Evolutionary conservation across 2,797 vertebrate genomes (phyloP), one percentile per base, ranked within the genome.

Genomic region (Apogon hyalosoma): DNA sequence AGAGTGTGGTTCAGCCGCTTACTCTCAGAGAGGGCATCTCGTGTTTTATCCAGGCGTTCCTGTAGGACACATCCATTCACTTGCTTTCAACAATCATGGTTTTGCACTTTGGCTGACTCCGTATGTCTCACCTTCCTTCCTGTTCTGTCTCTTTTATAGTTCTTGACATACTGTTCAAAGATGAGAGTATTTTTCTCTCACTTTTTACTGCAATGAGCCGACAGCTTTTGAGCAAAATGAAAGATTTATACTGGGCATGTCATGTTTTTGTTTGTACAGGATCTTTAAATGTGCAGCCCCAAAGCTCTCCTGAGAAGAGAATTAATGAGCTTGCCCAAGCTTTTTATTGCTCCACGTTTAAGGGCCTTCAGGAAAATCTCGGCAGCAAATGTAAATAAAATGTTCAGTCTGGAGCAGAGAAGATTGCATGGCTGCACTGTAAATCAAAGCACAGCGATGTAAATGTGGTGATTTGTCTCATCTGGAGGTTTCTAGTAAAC

Each of bases 21-120:
- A 68, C 87, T 91, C 33, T 94, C 92, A 11, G 90, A 90, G 42
- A 96, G 89, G 16, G 84, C 67, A 36, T 90, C 90, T 24, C 68
- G 78, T 16, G 88, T 83, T n/a, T 90, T 77, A 71, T 94, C 94
- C 78, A 95, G 65, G 16, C 75, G 90, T 59, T 94, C 94, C 96
- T 96, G 73, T 18, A 3, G 59, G 47, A 21, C 24, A 79, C 28
- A 72, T 0, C 58, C 11, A 72, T 24, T 19, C 16, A 43, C 18
- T 49, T 46, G 62, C 15, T 54, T 69, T 62, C 12, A 69, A 59
- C 15, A 70, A 74, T 53, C 39, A 50, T 1, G 0, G 28, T 48
- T 72, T 43, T 51, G 39, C 41, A 38, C 69, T 64, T 31, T 19
- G 6, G 9, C 60, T 70, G 48, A 73, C 33, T 51, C 63, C 40